Evolutionary conservation across 2,888 invertebrate species (phyloP).

Genomic region (Lissocephala sabroskyi): DNA sequence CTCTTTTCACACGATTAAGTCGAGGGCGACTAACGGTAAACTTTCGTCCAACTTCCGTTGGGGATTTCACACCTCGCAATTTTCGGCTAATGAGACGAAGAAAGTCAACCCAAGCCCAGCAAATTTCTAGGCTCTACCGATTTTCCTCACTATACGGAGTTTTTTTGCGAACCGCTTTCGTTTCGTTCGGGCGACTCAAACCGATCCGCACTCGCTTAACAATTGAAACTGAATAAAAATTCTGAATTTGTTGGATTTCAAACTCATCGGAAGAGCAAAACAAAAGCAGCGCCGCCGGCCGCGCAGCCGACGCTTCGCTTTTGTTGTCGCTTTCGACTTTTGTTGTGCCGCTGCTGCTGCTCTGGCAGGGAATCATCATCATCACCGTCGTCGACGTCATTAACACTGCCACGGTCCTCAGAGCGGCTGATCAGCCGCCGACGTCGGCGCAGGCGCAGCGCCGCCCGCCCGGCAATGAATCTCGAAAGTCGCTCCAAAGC

Average conservation of each 20-base stretch:
- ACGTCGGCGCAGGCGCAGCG: no score
- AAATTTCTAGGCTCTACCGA: no score
- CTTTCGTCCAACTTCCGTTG: slow-evolving; percentile 48
- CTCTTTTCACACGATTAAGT: slow-evolving; percentile 17
- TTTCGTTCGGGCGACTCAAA: slow-evolving; percentile 29
- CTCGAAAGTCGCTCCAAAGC: slow-evolving; percentile 43
- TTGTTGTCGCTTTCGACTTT: slow-evolving; percentile 15
- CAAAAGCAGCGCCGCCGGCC: slow-evolving; percentile 18
- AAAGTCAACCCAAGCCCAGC: slow-evolving; percentile 21
- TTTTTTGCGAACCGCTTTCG: slow-evolving; percentile 27
- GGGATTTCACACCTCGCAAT: slow-evolving; percentile 26
- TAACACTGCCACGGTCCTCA: slow-evolving; percentile 22
- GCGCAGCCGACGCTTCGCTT: slow-evolving; percentile 9
- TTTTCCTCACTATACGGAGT: no score
- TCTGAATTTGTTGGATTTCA: slow-evolving; percentile 68
- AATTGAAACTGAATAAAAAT: slow-evolving; percentile 71
- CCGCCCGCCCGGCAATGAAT: slow-evolving; percentile 50
- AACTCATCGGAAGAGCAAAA: slow-evolving; percentile 59
- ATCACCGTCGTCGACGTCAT: slow-evolving; percentile 42
- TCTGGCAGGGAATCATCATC: slow-evolving; percentile 26
- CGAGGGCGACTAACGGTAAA: slow-evolving; percentile 7
- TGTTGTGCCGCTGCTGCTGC: slow-evolving; percentile 8
- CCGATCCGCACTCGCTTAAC: slow-evolving; percentile 70
- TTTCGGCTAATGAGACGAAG: slow-evolving; percentile 32
- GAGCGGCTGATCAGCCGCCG: neutral